These are phyloP conservation scores for Acanthopagrus latus DNA, from an alignment of 2,797 vertebrate species.

Conservation along the genomic window DNA sequence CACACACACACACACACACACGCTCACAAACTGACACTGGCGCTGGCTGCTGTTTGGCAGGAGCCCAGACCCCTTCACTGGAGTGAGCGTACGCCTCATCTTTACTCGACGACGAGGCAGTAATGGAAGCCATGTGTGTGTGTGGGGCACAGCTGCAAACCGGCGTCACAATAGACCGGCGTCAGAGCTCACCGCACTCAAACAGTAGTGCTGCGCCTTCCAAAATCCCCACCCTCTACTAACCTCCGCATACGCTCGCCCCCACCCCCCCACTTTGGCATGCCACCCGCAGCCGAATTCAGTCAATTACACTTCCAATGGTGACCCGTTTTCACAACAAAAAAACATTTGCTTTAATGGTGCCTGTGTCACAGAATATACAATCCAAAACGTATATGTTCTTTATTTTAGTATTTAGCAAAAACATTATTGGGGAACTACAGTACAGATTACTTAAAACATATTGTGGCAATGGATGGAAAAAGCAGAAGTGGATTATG, in stretches of 20 bases:
- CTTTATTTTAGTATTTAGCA: background rate
- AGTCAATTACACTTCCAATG: background rate
- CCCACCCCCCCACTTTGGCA: constrained; percentile 32
- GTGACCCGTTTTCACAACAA: background rate
- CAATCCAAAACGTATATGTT: background rate
- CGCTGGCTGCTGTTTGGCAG: constrained; percentile 81
- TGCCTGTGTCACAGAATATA: background rate
- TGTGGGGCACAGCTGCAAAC: constrained; percentile 76
- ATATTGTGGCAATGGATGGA: background rate
- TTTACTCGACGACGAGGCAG: constrained; percentile 63
- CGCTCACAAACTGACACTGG: constrained; percentile 64
- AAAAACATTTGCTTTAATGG: background rate
- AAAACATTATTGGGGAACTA: background rate
- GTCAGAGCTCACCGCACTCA: constrained; percentile 76
- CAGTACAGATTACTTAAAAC: background rate
- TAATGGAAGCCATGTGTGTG: constrained; percentile 81
- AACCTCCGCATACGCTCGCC: constrained; percentile 13
- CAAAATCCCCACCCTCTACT: constrained; percentile 38
- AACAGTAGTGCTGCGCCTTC: constrained; percentile 68
- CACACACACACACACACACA: constrained; percentile 12
- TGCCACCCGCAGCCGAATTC: constrained; percentile 47
- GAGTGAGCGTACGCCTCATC: constrained; percentile 71
- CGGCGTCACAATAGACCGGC: constrained; percentile 77
- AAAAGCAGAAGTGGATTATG: background rate
- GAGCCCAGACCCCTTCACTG: constrained; percentile 68